These are phyloP conservation scores for Drosophila mettleri DNA, from an alignment of 2,888 invertebrate species.

Conservation along the genomic window DNA sequence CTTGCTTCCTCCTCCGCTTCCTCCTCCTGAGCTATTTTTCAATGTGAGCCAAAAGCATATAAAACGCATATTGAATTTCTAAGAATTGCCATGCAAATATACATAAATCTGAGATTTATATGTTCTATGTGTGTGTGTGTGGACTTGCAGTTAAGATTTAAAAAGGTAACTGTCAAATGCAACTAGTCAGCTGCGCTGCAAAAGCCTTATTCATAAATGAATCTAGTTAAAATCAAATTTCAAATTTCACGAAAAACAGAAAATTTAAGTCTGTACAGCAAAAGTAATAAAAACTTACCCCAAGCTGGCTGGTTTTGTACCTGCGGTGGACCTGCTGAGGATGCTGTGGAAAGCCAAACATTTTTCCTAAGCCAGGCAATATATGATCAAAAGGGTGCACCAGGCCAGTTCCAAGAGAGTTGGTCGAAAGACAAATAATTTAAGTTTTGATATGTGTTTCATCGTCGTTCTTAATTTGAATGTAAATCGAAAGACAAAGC, in stretches of 20 bases:
- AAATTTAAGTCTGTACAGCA: conserved; percentile 4
- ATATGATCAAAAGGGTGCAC: conserved; percentile 31
- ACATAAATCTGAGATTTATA: conserved; percentile 48
- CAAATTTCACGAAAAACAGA: conserved; percentile 34
- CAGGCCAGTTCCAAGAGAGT: background rate
- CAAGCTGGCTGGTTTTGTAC: conserved; percentile 44
- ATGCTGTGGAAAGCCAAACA: conserved; percentile 34
- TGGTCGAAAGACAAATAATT: background rate
- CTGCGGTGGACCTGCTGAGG: conserved; percentile 66
- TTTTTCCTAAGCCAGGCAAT: conserved; percentile 29
- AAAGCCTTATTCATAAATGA: conserved; percentile 56
- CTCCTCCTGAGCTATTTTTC: conserved; percentile 1
- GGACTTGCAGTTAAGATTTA: conserved; percentile 47
- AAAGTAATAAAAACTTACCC: conserved; percentile 28
- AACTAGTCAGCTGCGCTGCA: conserved; percentile 19
- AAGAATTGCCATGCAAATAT: conserved; percentile 54
- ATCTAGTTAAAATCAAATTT: conserved; percentile 67
- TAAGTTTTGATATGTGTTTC: background rate
- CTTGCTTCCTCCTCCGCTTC: too few species aligned
- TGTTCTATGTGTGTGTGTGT: conserved; percentile 26
- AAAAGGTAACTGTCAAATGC: conserved; percentile 53
- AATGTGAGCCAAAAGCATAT: conserved; percentile 42
- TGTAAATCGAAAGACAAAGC: too few species aligned
- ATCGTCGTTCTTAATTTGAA: too few species aligned
- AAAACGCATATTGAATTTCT: conserved; percentile 73